These are phyloP conservation scores for Zoroaster sp. DNA, from an alignment of 53 echinoderm and acorn worm species.

Conservation along the genomic window DNA sequence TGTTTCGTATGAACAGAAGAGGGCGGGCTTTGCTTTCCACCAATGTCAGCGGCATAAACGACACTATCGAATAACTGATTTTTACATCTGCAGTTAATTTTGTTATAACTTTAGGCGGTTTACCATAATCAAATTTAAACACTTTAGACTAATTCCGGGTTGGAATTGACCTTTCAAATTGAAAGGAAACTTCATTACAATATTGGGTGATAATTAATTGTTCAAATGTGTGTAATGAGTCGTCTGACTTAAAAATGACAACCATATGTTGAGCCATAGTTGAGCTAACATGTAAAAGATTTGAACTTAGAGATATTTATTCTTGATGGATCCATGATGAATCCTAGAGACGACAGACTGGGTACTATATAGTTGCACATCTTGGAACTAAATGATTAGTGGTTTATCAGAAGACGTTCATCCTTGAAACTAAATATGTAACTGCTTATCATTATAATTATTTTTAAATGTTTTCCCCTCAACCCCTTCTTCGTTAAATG, in stretches of 20 bases:
- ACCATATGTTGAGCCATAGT: not conserved
- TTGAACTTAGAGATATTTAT: too few relatives aligned
- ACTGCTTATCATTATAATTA: not conserved
- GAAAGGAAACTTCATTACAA: not conserved
- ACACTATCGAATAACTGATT: too few relatives aligned
- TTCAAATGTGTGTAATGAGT: not conserved
- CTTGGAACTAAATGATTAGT: too few relatives aligned
- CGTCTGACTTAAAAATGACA: not conserved
- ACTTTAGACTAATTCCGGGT: not conserved
- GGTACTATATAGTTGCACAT: too few relatives aligned
- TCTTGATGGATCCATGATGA: too few relatives aligned
- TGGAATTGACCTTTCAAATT: not conserved
- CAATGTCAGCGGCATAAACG: too few relatives aligned
- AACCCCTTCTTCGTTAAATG: not conserved
- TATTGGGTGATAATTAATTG: too few relatives aligned
- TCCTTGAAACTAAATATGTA: not conserved
- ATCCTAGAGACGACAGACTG: too few relatives aligned
- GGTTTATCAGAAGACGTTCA: too few relatives aligned
- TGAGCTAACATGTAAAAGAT: too few relatives aligned
- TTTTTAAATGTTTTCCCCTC: not conserved
- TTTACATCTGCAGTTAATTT: too few relatives aligned
- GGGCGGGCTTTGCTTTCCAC: not conserved
- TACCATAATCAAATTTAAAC: not conserved
- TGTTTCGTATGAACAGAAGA: not conserved
- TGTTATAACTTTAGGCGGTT: too few relatives aligned